Base-by-base conservation (phyloP, 2,888 invertebrate species). In the Poecilus cupreus region DNA sequence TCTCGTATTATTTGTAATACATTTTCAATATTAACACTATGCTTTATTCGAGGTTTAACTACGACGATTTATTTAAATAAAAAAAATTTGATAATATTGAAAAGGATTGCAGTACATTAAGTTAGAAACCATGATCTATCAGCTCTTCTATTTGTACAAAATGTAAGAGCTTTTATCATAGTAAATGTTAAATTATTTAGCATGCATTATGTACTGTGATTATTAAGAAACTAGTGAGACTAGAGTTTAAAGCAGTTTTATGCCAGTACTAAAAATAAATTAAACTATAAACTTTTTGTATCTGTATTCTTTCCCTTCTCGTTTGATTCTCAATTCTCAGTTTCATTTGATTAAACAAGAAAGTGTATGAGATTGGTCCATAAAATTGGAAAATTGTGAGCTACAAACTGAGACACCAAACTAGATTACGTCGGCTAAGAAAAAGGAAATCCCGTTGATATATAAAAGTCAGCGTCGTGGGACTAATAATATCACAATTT, bases 291-390 rank as follows among this genome's bases (percentile, higher is more conserved):
- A 75, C 20, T 68, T 68, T 20, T 39, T 68, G 68, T 39, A 20
- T 24, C 13, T 16, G 16, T 39, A 24, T 26, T 49, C 26, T 5
- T 10, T 16, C 2, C 5, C 37, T 39, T 51, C 74, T 13, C 74
- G 24, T 24, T 49, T 75, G 74, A n/a, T 51, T 49, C 74, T 51
- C 18, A 13, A 22, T 26, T 49, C 74, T 51, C 37, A 68, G 22
- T 68, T 49, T 49, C 74, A 75, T 75, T 72, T 75, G 74, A 26
- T 75, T 75, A 49, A 72, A 51, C 51, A 51, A 75, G 74, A 51
- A 75, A 75, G 74, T 75, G 49, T 51, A 75, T 26, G 32, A 51
- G 74, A 75, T 75, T 51, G 74, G 6, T 18, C 49, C 24, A 51
- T 51, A 75, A 75, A 72, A 72, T 72, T 46, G 72, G 46, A 72